Conservation (phyloP, 2,797 vertebrate species). For the Oceanodroma leucorhoa region DNA sequence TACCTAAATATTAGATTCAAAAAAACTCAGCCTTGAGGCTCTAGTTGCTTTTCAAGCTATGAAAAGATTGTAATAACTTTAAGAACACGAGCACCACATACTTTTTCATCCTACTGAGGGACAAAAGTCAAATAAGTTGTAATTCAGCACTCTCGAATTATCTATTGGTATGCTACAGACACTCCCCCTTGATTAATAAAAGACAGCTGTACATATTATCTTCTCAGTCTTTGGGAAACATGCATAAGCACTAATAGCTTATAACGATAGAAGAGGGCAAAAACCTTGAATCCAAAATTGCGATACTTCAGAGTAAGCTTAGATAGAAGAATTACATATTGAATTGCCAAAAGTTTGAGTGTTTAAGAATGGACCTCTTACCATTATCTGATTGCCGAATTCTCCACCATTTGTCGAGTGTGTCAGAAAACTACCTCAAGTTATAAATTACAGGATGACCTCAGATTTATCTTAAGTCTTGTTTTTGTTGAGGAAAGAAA, state of each 20-base stretch:
- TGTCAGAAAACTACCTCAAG: neutral
- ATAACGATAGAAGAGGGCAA: neutral
- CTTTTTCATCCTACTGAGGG: neutral
- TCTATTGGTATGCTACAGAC: neutral
- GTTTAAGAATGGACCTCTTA: neutral
- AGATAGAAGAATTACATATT: neutral
- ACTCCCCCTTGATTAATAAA: neutral
- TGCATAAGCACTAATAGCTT: neutral
- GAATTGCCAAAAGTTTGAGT: neutral
- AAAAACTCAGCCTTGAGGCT: neutral
- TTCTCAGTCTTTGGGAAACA: neutral
- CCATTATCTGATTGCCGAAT: neutral
- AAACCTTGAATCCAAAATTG: neutral
- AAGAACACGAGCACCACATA: neutral
- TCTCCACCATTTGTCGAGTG: neutral
- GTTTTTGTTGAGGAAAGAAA: neutral
- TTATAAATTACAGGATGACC: neutral
- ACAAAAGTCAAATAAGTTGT: neutral
- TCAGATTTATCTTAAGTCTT: neutral
- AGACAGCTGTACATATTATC: fast-evolving
- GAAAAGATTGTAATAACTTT: neutral
- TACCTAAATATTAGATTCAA: neutral
- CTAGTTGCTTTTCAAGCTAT: neutral
- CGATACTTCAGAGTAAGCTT: neutral
- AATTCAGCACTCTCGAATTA: neutral